Evolutionary conservation across 1,140 invertebrate genomes (phyloP), one percentile per base, ranked within the genome.

Genomic region (Dendrolimus kikuchii): DNA sequence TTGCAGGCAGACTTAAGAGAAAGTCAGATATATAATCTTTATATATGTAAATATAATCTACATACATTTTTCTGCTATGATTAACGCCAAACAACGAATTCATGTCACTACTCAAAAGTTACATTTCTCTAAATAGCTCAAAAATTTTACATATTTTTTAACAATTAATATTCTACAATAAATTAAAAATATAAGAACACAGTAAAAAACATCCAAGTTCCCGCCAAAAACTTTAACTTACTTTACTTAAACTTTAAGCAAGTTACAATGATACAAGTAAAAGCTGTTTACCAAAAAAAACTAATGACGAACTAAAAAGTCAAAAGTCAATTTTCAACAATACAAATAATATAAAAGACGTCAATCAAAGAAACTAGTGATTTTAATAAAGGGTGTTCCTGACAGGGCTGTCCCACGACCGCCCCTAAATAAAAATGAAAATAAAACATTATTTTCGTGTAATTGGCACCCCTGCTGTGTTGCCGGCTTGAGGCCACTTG

Each of bases 341-440:
- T 71, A 72, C 74, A 74, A 68, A 59, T 38, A 70, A 67, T 72
- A 57, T 60, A 61, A 77, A 78, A 74, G 69, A 83, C 72, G 77
- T 79, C 78, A 80, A 83, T 81, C 77, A 82, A 82, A 78, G 71
- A 63, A 79, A 70, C 68, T 74, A 73, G 71, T 57, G 53, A 47
- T 73, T 76, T 77, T 85, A 85, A 81, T 83, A 62, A 62, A 76
- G 66, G 77, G 81, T 85, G 74, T 85, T 57, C 71, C 65, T 85
- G 71, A 67, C 80, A 81, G 79, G 81, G 80, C 57, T 75, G 78
- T 86, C 82, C 76, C 78, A 81, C 75, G 73, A 75, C 75, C 80
- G 82, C 80, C 82, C 82, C 77, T 77, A 81, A 83, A 83, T 81
- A 79, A 86, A 81, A 80, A 75, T 66, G 49, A 71, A 76, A 84